A percentile compares a stretch with the other conserved stretches of the same genome.
phyloP scores from a whole-genome alignment of 2,888 invertebrate species.

The Auanema freiburgensis region DNA sequence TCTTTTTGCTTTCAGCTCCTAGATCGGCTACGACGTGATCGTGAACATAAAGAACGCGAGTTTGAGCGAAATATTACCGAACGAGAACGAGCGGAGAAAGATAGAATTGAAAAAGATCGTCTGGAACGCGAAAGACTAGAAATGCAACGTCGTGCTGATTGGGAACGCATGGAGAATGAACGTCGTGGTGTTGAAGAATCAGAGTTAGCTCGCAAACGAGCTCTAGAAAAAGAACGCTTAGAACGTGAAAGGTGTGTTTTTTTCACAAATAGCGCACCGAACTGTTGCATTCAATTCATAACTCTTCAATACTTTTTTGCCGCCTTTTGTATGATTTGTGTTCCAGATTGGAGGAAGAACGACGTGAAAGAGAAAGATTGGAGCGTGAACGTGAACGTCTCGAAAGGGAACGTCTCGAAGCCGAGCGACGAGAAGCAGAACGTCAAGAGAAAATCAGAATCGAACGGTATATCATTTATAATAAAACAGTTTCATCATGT shows the following conservation, averaged over 20 bases:
- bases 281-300: neutral
- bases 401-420: slow-evolving; percentile 55
- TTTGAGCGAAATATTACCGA: slow-evolving; percentile 44
- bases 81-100: slow-evolving; percentile 48
- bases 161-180: slow-evolving; percentile 58
- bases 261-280: neutral
- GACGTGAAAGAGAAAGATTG: slow-evolving; percentile 38
- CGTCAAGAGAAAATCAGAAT: slow-evolving; percentile 46
- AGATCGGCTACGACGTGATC: slow-evolving; percentile 49
- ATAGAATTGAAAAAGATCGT: slow-evolving; percentile 52
- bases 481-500: neutral
- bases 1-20: slow-evolving; percentile 25
- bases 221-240: slow-evolving; percentile 42
- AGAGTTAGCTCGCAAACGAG: slow-evolving; percentile 34
- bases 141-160: slow-evolving; percentile 46
- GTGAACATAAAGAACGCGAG: slow-evolving; percentile 49
- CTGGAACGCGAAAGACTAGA: slow-evolving; percentile 38
- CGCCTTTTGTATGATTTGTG: neutral
- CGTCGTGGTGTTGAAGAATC: slow-evolving; percentile 48
- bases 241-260: slow-evolving; percentile 44
- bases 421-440: slow-evolving; percentile 44
- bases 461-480: slow-evolving; percentile 22
- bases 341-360: slow-evolving; percentile 23
- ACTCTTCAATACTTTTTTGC: neutral
- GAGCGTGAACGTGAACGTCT: slow-evolving; percentile 41